phyloP scores from a whole-genome alignment of 2,888 invertebrate genomes.

The Sinhomidia bicolor region DNA sequence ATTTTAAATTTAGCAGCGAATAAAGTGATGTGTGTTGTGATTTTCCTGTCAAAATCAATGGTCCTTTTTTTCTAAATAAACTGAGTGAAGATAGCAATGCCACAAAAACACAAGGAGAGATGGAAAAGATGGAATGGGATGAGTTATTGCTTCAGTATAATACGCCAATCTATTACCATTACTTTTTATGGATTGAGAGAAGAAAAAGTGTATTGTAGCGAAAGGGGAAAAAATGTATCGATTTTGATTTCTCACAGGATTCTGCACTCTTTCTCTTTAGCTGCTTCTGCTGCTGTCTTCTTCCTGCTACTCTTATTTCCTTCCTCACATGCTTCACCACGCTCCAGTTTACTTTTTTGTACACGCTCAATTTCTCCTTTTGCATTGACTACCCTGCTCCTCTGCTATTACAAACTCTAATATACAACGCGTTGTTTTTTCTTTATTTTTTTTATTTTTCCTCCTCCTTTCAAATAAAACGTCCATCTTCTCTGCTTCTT shows the following conservation, averaged over 20 bases:
- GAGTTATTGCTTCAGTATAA: slow-evolving; percentile 15
- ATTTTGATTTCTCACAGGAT: neutral
- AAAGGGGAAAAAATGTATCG: slow-evolving; percentile 12
- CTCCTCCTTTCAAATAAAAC: neutral
- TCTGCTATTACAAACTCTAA: too few relatives aligned
- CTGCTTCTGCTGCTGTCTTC: neutral
- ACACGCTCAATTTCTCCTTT: neutral
- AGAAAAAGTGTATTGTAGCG: neutral
- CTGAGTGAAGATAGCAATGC: neutral
- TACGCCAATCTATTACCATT: neutral
- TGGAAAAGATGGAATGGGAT: slow-evolving; percentile 1
- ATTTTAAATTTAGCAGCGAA: neutral
- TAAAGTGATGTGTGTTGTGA: slow-evolving; percentile 44
- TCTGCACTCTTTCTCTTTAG: neutral
- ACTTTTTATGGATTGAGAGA: neutral
- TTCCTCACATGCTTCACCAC: neutral
- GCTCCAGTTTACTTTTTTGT: neutral
- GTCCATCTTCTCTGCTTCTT: neutral
- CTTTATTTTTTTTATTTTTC: neutral
- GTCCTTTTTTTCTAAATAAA: neutral
- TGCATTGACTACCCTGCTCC: neutral
- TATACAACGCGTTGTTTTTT: too few relatives aligned
- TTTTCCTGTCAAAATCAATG: slow-evolving; percentile 49
- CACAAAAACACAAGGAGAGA: neutral
- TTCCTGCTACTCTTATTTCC: neutral